phyloP scores from a whole-genome alignment of 1,140 invertebrate species.

The Cydia splendana region DNA sequence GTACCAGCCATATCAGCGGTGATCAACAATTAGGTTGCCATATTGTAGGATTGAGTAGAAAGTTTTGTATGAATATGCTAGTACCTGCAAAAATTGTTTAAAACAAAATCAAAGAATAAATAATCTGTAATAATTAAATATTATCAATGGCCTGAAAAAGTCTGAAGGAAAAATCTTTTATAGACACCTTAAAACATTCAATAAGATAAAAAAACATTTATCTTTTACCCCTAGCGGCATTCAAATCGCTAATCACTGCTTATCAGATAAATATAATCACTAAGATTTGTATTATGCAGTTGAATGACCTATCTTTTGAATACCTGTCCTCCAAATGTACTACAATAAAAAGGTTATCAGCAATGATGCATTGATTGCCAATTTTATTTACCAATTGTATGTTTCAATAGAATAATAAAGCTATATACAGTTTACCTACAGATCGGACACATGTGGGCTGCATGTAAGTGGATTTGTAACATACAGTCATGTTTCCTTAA shows the following conservation, averaged over 20 bases:
- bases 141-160: no score
- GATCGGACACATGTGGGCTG: background rate
- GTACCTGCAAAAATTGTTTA: no score
- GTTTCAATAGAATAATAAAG: background rate
- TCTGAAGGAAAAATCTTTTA: no score
- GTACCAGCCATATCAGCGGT: no score
- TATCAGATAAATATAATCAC: background rate
- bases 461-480: slow-evolving; percentile 25
- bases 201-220: no score
- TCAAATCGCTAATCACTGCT: background rate
- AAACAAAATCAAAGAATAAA: no score
- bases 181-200: no score
- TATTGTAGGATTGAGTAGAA: no score
- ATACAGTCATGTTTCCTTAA: slow-evolving; percentile 45
- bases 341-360: background rate
- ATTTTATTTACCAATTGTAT: background rate
- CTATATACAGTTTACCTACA: background rate
- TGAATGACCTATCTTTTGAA: background rate
- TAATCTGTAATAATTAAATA: no score
- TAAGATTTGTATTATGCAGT: background rate
- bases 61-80: no score
- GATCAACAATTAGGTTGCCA: no score
- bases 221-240: no score
- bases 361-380: background rate
- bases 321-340: background rate